Evolutionary conservation across 2,888 invertebrate species (phyloP).

Genomic region (Globia sparganii): DNA sequence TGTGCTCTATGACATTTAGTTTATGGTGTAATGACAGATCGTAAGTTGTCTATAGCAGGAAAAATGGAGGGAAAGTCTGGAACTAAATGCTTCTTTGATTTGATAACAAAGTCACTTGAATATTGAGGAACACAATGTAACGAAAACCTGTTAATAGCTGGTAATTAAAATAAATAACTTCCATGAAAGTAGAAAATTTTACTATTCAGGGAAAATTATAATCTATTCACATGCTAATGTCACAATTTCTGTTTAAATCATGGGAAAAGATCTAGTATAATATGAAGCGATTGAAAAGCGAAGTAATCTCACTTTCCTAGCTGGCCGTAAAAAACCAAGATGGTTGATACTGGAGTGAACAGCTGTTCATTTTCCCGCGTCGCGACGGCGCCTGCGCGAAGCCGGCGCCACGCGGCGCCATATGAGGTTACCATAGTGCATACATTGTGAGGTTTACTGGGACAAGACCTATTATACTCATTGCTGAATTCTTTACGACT

Average conservation of each 20-base stretch:
- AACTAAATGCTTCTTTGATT: conserved; percentile 15
- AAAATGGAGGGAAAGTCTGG: conserved; percentile 71
- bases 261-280: conserved; percentile 50
- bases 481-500: conserved; percentile 38
- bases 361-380: conserved; percentile 77
- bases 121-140: conserved; percentile 21
- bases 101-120: neutral
- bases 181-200: conserved; percentile 13
- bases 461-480: conserved; percentile 57
- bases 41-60: conserved; percentile 65
- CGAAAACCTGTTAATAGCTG: neutral
- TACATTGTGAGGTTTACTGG: conserved; percentile 53
- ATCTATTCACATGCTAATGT: conserved; percentile 48
- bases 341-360: conserved; percentile 56
- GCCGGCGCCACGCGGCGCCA: conserved; percentile 65
- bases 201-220: conserved; percentile 21
- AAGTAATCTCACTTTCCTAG: conserved; percentile 61
- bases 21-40: conserved; percentile 71
- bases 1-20: conserved; percentile 76
- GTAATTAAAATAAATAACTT: conserved; percentile 29
- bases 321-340: conserved; percentile 52
- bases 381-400: conserved; percentile 75
- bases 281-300: conserved; percentile 48
- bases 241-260: conserved; percentile 45
- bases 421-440: conserved; percentile 62